These are phyloP conservation scores for Neoascia interrupta DNA, from an alignment of 2,888 invertebrate species.

Conservation along the genomic window DNA sequence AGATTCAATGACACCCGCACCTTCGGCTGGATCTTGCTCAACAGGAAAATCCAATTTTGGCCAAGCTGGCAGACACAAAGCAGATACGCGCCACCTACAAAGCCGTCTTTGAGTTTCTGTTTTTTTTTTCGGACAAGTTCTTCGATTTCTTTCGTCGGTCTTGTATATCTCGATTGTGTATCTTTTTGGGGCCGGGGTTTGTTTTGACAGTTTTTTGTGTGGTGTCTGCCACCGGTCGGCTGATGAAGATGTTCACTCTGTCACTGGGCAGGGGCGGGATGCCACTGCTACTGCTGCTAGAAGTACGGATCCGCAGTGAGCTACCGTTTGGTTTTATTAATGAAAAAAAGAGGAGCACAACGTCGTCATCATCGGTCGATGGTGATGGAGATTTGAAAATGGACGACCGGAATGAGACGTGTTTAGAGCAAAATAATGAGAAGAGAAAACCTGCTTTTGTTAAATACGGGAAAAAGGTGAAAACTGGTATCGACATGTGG, in stretches of 20 bases:
- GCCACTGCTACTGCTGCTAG: too few species aligned
- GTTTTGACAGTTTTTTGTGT: slow-evolving; percentile 53
- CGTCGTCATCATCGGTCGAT: slow-evolving; percentile 2
- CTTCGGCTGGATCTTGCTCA: slow-evolving; percentile 13
- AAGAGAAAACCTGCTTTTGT: slow-evolving; percentile 68
- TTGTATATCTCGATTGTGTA: slow-evolving; percentile 37
- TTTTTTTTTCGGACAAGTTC: not conserved
- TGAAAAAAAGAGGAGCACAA: slow-evolving; percentile 34
- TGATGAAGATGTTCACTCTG: slow-evolving; percentile 53
- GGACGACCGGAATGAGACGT: slow-evolving; percentile 38
- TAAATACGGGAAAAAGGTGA: slow-evolving; percentile 68
- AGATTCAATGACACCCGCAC: slow-evolving; percentile 5
- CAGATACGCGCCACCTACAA: slow-evolving; percentile 38
- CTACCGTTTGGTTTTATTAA: slow-evolving; percentile 28
- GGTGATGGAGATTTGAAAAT: slow-evolving; percentile 50
- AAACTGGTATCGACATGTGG: slow-evolving; percentile 67
- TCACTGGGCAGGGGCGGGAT: not conserved
- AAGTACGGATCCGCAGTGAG: slow-evolving; percentile 27
- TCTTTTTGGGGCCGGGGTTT: slow-evolving; percentile 26
- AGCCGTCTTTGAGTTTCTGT: slow-evolving; percentile 21
- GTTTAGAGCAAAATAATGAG: slow-evolving; percentile 57
- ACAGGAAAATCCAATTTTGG: slow-evolving; percentile 53
- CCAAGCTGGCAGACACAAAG: slow-evolving; percentile 3
- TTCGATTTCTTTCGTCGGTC: not conserved
- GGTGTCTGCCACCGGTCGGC: slow-evolving; percentile 10